These are phyloP conservation scores for Rhincodon typus DNA, from an alignment of 2,797 vertebrate species.

Conservation along the genomic window DNA sequence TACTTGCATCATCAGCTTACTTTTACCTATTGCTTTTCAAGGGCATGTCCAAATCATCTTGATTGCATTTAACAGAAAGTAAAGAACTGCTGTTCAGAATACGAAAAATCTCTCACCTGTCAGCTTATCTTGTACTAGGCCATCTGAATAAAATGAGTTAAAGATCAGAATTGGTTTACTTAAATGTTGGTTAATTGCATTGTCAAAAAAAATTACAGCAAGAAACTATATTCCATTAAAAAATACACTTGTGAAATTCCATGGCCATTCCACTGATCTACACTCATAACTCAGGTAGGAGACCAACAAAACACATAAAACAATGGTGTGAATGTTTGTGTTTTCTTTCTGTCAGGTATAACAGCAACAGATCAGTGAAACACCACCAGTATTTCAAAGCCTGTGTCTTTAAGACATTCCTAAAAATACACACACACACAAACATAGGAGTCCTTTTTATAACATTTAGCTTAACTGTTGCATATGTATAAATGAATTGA, in stretches of 20 bases:
- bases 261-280: neutral
- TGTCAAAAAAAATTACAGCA: neutral
- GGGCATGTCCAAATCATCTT: neutral
- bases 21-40: neutral
- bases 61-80: neutral
- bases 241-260: neutral
- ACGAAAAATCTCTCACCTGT: neutral
- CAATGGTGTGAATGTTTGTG: neutral
- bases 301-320: neutral
- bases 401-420: neutral
- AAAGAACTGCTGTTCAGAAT: neutral
- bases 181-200: neutral
- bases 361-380: neutral
- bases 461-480: neutral
- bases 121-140: neutral
- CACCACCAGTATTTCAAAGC: neutral
- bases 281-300: neutral
- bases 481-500: neutral
- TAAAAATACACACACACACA: neutral
- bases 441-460: neutral
- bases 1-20: neutral
- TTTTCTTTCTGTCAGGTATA: neutral
- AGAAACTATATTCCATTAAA: neutral
- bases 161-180: neutral
- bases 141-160: neutral